phyloP scores from a whole-genome alignment of 2,113 vertebrate species.

The Sigmodon hispidus region DNA sequence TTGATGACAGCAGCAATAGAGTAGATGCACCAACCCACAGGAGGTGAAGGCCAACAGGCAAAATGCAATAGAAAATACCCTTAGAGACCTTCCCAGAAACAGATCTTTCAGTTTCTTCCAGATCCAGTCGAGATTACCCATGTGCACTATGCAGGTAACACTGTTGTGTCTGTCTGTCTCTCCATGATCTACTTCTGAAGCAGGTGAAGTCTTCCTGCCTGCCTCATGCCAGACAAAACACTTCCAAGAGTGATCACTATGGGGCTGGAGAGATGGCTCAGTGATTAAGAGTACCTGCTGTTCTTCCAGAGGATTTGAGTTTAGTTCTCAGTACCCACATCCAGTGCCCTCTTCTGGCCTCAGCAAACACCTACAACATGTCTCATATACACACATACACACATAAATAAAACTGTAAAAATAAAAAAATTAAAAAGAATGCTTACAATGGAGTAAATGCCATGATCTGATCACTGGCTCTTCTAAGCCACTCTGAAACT shows the following conservation, averaged over 20 bases:
- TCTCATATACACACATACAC: neutral
- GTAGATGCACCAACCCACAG: neutral
- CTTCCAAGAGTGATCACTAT: neutral
- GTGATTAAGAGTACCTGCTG: neutral
- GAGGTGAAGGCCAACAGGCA: neutral
- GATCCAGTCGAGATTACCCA: neutral
- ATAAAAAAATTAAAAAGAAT: neutral
- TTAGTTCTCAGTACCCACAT: neutral
- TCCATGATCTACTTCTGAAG: neutral
- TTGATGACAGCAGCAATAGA: neutral
- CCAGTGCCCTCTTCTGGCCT: neutral
- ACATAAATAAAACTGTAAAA: neutral
- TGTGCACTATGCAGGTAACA: neutral
- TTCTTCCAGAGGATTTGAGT: neutral
- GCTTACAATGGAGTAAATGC: neutral
- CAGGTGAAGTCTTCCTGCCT: neutral
- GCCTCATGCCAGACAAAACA: neutral
- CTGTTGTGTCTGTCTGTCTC: neutral
- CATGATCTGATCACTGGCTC: neutral
- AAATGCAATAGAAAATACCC: neutral
- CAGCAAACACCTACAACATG: too few relatives aligned
- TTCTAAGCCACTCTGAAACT: slow-evolving; percentile 25
- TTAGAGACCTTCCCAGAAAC: neutral
- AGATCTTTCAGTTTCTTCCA: neutral
- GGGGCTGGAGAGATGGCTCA: neutral